Percentiles rank a stretch among this genome's conserved stretches.
phyloP scores from a whole-genome alignment of 2,888 invertebrate genomes.

The Aporophyla lueneburgensis region DNA sequence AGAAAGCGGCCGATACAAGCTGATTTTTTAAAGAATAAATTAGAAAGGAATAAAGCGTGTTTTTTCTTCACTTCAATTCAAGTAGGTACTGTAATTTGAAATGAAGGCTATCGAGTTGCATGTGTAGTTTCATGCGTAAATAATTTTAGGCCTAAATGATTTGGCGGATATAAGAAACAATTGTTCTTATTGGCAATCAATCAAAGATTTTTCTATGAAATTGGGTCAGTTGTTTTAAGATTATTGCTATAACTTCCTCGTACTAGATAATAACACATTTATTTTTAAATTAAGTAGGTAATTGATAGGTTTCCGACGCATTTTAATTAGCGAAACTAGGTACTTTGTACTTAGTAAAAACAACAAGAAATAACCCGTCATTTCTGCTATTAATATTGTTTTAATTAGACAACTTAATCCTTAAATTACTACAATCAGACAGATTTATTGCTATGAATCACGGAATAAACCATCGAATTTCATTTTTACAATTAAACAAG shows the following conservation, averaged over 20 bases:
- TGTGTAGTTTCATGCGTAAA: slow-evolving; percentile 18
- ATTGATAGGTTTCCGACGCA: background rate
- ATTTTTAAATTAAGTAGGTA: background rate
- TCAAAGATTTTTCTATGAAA: background rate
- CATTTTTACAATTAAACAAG: slow-evolving; percentile 20
- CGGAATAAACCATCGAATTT: background rate
- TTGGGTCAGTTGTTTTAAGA: background rate
- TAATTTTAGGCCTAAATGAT: slow-evolving; percentile 56
- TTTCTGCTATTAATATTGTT: slow-evolving; percentile 19
- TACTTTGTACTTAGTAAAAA: background rate
- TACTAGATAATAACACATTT: background rate
- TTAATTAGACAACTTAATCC: slow-evolving; percentile 17
- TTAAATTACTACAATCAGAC: slow-evolving; percentile 16
- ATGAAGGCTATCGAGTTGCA: slow-evolving; percentile 36
- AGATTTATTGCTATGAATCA: slow-evolving; percentile 43
- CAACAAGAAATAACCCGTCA: background rate
- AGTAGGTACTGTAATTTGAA: slow-evolving; percentile 28
- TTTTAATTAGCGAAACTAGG: background rate
- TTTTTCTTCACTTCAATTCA: slow-evolving; percentile 36
- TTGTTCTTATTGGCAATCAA: background rate
- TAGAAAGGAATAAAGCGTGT: slow-evolving; percentile 77
- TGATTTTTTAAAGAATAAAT: slow-evolving; percentile 86
- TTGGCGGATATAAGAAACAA: background rate
- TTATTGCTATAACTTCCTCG: background rate
- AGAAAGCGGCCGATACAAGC: slow-evolving; percentile 85